phyloP scores from a whole-genome alignment of 2,888 invertebrate genomes.

The Agriopis leucophaearia region DNA sequence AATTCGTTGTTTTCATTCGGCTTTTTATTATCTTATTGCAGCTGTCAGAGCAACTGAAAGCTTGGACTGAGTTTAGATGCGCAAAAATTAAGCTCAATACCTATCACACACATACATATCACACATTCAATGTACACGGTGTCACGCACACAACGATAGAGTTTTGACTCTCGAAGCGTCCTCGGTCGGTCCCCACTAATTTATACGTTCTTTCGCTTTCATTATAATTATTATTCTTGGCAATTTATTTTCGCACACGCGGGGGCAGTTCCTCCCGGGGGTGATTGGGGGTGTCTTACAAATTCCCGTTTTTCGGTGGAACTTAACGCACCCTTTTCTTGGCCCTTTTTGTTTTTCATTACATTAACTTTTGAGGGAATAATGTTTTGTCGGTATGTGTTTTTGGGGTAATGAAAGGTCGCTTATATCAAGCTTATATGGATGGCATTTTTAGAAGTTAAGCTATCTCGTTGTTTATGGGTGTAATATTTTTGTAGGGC shows the following conservation, averaged over 20 bases:
- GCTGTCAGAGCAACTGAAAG: no score
- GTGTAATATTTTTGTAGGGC: background rate
- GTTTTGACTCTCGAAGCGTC: conserved; percentile 75
- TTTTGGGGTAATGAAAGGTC: conserved; percentile 68
- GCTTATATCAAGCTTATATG: no score
- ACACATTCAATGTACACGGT: conserved; percentile 49
- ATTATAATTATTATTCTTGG: conserved; percentile 87
- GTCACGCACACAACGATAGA: conserved; percentile 59
- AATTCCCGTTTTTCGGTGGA: conserved; percentile 86
- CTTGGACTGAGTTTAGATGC: no score
- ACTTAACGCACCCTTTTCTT: conserved; percentile 86
- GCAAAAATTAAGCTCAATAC: background rate
- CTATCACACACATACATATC: conserved; percentile 42
- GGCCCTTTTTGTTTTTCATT: conserved; percentile 87
- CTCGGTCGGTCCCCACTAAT: conserved; percentile 82
- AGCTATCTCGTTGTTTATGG: background rate
- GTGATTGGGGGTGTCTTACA: conserved; percentile 78
- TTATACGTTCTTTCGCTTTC: conserved; percentile 87
- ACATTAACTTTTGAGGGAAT: conserved; percentile 85
- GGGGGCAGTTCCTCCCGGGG: conserved; percentile 75
- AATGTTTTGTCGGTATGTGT: conserved; percentile 80
- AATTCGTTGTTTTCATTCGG: no score
- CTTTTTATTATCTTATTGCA: no score
- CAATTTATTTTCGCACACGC: conserved; percentile 87
- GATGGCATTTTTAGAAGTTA: conserved; percentile 17